Conservation (phyloP, 1,140 invertebrate species). For the Alviniconcha marisindica region DNA sequence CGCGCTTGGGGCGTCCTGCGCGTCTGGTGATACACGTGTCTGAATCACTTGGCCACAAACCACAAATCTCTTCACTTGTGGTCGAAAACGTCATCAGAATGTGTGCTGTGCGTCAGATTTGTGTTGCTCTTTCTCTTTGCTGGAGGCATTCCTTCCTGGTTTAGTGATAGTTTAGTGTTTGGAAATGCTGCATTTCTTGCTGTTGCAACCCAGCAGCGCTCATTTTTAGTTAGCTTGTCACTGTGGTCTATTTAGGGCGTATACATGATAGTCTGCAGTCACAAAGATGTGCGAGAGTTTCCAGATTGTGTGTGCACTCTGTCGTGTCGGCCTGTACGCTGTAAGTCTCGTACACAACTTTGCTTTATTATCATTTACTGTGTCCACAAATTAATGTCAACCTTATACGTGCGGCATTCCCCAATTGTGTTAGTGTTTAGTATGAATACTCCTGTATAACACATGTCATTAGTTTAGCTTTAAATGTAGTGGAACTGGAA, state of each 20-base stretch:
- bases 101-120: conserved; percentile 1
- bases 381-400: too few species aligned
- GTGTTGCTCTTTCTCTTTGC: not conserved
- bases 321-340: conserved; percentile 61
- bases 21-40: too few species aligned
- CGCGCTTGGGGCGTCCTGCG: too few species aligned
- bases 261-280: not conserved
- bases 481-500: too few species aligned
- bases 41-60: not conserved
- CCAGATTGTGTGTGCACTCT: conserved; percentile 59
- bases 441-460: too few species aligned
- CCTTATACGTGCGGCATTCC: too few species aligned
- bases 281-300: conserved; percentile 64
- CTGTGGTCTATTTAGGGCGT: not conserved
- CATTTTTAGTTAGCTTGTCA: conserved; percentile 34
- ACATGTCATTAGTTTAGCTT: too few species aligned
- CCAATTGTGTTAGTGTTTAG: too few species aligned
- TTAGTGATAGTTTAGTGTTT: conserved; percentile 25
- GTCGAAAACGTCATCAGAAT: conserved; percentile 26
- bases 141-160: conserved; percentile 29
- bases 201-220: conserved; percentile 34
- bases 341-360: conserved; percentile 50
- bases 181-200: conserved; percentile 39
- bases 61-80: not conserved
- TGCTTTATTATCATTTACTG: not conserved